Conservation (phyloP, 2,113 vertebrate species). For the Delphinapterus leucas region DNA sequence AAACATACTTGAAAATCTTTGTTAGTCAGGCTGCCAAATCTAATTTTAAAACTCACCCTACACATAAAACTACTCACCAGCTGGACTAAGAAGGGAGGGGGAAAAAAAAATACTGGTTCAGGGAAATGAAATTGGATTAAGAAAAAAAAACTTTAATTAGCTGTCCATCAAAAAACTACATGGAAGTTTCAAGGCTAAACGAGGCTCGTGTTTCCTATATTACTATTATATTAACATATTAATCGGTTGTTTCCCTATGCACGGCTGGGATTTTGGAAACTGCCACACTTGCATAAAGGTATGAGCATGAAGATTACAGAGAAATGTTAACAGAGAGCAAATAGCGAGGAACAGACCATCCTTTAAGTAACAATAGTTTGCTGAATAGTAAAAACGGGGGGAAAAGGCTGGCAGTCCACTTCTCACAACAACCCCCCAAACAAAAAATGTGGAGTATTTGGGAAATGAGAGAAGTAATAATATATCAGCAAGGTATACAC, state of each 20-base stretch:
- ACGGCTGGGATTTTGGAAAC: not conserved
- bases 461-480: not conserved
- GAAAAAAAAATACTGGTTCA: not conserved
- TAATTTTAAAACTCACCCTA: conserved; percentile 45
- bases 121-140: not conserved
- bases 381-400: not conserved
- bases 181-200: not conserved
- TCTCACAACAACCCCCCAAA: not conserved
- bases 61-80: conserved; percentile 29
- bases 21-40: not conserved
- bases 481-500: not conserved
- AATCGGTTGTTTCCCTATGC: not conserved
- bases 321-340: not conserved
- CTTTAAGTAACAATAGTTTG: not conserved
- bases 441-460: not conserved
- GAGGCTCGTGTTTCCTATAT: not conserved
- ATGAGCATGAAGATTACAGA: not conserved
- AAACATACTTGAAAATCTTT: conserved; percentile 39
- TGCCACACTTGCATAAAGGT: not conserved
- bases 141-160: not conserved
- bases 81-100: not conserved
- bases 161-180: not conserved
- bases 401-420: not conserved
- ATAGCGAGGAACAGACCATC: not conserved
- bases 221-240: not conserved